A percentile compares a stretch with the other conserved stretches of the same genome.
Conservation (phyloP, 2,113 vertebrate species). For the Tupaia chinensis region DNA sequence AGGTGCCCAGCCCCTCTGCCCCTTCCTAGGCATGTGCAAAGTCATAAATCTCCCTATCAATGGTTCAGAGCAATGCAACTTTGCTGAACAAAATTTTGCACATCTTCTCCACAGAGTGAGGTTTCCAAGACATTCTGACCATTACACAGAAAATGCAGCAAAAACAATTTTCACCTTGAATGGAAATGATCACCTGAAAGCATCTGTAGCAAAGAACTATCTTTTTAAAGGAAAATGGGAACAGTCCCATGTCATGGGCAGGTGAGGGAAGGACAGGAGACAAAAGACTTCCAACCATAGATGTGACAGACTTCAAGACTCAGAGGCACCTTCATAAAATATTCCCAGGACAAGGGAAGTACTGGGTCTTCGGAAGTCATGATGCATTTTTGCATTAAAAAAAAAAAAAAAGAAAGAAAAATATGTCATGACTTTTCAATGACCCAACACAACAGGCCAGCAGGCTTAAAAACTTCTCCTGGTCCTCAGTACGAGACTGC, state of each 20-base stretch:
- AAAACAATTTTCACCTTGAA: not conserved
- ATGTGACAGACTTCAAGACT: not conserved
- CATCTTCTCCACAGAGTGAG: not conserved
- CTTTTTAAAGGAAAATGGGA: not conserved
- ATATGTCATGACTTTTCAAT: too few species aligned
- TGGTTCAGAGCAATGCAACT: not conserved
- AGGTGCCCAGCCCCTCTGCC: not conserved
- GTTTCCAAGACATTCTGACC: not conserved
- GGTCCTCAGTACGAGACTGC: not conserved
- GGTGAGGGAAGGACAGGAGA: not conserved
- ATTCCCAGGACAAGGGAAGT: not conserved
- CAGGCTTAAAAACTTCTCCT: not conserved
- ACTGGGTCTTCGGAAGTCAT: too few species aligned
- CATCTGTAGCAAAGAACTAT: not conserved
- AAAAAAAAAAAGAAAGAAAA: too few species aligned
- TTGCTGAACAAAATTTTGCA: not conserved
- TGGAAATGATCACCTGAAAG: not conserved
- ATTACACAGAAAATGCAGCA: not conserved
- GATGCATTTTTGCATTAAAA: too few species aligned
- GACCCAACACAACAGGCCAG: too few species aligned
- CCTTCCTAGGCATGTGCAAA: not conserved
- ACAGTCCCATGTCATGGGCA: not conserved
- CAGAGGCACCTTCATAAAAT: not conserved
- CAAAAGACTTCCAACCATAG: not conserved
- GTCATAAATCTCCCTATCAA: not conserved